Base-by-base conservation (phyloP, 2,113 vertebrate genomes). In the Nymphicus hollandicus region DNA sequence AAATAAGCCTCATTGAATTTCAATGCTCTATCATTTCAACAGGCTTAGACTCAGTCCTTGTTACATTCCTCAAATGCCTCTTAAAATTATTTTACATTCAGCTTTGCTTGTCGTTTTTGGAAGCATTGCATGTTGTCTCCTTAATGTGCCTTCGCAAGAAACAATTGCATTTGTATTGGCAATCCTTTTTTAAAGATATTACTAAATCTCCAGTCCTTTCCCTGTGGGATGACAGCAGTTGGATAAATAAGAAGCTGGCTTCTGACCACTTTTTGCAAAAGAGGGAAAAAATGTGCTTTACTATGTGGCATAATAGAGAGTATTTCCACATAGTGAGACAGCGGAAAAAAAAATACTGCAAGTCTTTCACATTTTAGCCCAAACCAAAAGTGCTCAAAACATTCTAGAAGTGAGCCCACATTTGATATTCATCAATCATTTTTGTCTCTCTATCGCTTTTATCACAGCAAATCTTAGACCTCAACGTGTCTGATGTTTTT, bases 291-390 rank as follows among this genome's bases (percentile, higher is more conserved):
- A 85, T 80, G 58, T 74, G 50, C 69, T 95, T 93, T 86, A 86
- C 55, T 92, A 88, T 95, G 95, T 95, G 88, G 92, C 92, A 92
- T 49, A 71, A 74, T 4, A 93, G 82, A 86, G 46, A 83, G 27
- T 78, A 84, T 95, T 97, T 96, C 93, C 91, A 96, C 83, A 92
- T 31, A 93, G 68, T 58, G 19, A 79, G 81, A 79, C 80, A 96
- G 82, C 43, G 61, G 77, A 88, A 88, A 94, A 79, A 79, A 72
- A 52, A 63, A 46, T 53, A 53, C 79, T 83, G 82, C 80, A 93
- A 96, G 14, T 35, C 55, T 88, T 89, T 90, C 79, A 88, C 39
- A 91, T 92, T 94, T 94, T 49, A 92, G 86, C 52, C 41, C 33
- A 84, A 81, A 92, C 69, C 28, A 88, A 92, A 90, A 96, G 58